Base-by-base conservation (phyloP, 2,888 invertebrate genomes). In the Apodemia hepburni region DNA sequence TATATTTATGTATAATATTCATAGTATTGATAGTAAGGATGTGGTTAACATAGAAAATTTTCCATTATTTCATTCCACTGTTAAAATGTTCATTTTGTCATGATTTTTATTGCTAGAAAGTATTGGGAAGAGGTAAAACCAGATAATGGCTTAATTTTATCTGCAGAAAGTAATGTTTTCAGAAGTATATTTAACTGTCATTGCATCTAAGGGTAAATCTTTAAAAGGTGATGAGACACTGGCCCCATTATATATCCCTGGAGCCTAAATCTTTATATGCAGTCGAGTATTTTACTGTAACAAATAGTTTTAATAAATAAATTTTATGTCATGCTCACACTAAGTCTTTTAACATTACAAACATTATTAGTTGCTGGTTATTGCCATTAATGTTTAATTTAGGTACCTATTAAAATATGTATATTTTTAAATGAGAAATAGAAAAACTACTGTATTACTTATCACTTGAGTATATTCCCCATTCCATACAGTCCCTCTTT, bases 51-150 rank as follows among this genome's bases (percentile, higher is more conserved):
- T 49, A 67, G 66, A 61, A 61, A 70, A 67, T 59, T 68, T 70
- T 66, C 68, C 65, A 68, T 68, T 59, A 66, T 67, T 42, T 74
- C 73, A 74, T 75, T 75, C 74, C 74, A 75, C 51, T 51, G 27
- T 51, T 51, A 18, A 51, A 51, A 51, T 27, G 27, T 27, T 51
- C 51, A 51, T 51, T 51, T 22, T 18, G 18, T 51, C 22, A 51
- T 22, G 12, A 18, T 51, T 42, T 51, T 51, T 22, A 54, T 54
- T 54, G 5, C 51, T 22, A 27, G 22, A 7, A 54, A 15, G 22
- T 54, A 27, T 22, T 11, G 12, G 15, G 15, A 51, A 5, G 18
- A 11, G 22, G 49, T 51, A 22, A 18, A 51, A 3, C 49, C 6
- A 51, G 22, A 22, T 9, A 17, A 18, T 11, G 18, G 18, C 49